Conservation (phyloP, 2,113 vertebrate genomes). For the Sceloporus tristichus region DNA sequence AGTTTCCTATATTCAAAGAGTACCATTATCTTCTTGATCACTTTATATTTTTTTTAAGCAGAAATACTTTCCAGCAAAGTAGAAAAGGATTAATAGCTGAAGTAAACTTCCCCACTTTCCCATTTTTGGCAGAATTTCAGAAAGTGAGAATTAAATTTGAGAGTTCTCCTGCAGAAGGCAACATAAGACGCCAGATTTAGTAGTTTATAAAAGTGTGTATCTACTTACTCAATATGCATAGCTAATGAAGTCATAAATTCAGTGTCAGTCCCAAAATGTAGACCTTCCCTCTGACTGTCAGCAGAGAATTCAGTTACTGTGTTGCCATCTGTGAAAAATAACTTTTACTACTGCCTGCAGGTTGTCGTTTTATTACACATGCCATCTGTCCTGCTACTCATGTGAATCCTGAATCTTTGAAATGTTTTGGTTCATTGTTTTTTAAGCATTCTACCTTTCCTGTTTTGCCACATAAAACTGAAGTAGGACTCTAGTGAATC, state of each 20-base stretch:
- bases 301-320: slow-evolving; percentile 50
- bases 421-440: slow-evolving; percentile 43
- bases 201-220: slow-evolving; percentile 12
- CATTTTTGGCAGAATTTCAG: not conserved
- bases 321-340: slow-evolving; percentile 60
- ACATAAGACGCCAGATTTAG: not conserved
- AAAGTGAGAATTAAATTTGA: not conserved
- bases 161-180: not conserved
- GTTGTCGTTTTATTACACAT: slow-evolving; percentile 55
- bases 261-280: slow-evolving; percentile 52
- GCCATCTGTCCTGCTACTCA: slow-evolving; percentile 65
- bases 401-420: slow-evolving; percentile 41
- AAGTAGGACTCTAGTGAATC: slow-evolving; percentile 16
- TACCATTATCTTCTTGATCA: not conserved
- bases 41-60: not conserved
- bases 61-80: not conserved
- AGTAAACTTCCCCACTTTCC: slow-evolving; percentile 26
- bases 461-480: slow-evolving; percentile 25
- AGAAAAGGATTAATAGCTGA: not conserved
- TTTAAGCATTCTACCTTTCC: slow-evolving; percentile 29
- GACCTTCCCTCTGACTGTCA: slow-evolving; percentile 41
- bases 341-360: slow-evolving; percentile 46
- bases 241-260: slow-evolving; percentile 54
- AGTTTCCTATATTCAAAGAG: not conserved
- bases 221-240: slow-evolving; percentile 41